Evolutionary conservation across 1,140 invertebrate species (phyloP), one percentile per base, ranked within the genome.

Genomic region (Nixonia krombeini): DNA sequence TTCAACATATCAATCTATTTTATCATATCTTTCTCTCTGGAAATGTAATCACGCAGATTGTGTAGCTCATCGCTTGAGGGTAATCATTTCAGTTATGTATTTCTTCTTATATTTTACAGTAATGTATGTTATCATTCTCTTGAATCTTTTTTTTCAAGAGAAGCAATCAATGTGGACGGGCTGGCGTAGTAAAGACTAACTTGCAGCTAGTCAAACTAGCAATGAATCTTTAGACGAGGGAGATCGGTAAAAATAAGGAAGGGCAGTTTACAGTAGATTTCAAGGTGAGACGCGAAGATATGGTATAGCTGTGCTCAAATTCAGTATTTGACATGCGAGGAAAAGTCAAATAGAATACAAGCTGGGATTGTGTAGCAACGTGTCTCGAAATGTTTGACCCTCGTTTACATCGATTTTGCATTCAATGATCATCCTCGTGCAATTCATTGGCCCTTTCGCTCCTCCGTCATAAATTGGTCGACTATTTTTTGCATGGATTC

Each of bases 401-500:
- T 61, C 61, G 49, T 41, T 56, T 53, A 46, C 21, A 26, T 4
- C 10, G 13, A 40, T 21, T 38, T 51, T 26, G 25, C 8, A 17
- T 21, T 51, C 13, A 40, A 51, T 9, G 16, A 25, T 44, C n/a
- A 25, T 23, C 5, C n/a, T n/a, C 7, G 17, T 0, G 13, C 9
- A 4, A 21, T 73, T 75, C 53, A 83, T 61, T 83, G 80, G 18
- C 66, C 74, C 66, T 78, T 81, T 65, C 77, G 81, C 61, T 89
- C 87, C 44, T 87, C 86, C 21, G 78, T 63, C 84, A 88, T 87
- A 47, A 88, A 88, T 61, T 87, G 83, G 56, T 87, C 86, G 41
- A 87, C 78, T 55, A 87, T 83, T 49, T 87, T 85, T 66, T 87
- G 86, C 83, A 88, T 87, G 1, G 86, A 86, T 41, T 88, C 83